phyloP scores from a whole-genome alignment of 2,797 vertebrate species.

The Cheirogaleus major region DNA sequence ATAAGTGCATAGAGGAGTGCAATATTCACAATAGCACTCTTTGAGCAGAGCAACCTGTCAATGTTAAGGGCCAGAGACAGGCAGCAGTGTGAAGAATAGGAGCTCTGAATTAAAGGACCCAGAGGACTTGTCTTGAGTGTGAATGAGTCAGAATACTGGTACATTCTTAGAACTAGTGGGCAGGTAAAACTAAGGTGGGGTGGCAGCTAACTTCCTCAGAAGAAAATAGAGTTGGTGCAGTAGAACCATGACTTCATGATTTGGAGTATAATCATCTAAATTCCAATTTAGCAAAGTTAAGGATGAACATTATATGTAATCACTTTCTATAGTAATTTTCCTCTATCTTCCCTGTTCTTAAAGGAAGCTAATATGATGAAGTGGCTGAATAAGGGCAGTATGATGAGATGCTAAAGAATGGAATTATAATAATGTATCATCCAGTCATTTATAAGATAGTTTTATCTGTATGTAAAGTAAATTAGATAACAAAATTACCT shows the following conservation, averaged over 20 bases:
- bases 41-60: background rate
- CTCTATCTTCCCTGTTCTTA: background rate
- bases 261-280: background rate
- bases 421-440: background rate
- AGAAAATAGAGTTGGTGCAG: background rate
- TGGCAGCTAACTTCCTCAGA: background rate
- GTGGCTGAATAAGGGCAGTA: background rate
- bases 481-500: background rate
- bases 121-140: background rate
- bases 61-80: background rate
- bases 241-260: background rate
- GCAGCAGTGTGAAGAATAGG: background rate
- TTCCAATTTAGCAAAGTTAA: background rate
- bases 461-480: background rate
- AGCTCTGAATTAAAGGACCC: background rate
- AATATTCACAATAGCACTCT: background rate
- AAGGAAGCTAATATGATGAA: background rate
- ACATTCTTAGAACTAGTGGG: background rate
- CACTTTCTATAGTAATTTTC: background rate
- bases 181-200: background rate
- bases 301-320: constrained; percentile 21
- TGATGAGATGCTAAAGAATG: constrained; percentile 9
- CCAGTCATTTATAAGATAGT: background rate
- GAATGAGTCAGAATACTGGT: background rate
- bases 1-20: background rate